phyloP scores from a whole-genome alignment of 2,888 invertebrate species.

The Catotricha subobsoleta region DNA sequence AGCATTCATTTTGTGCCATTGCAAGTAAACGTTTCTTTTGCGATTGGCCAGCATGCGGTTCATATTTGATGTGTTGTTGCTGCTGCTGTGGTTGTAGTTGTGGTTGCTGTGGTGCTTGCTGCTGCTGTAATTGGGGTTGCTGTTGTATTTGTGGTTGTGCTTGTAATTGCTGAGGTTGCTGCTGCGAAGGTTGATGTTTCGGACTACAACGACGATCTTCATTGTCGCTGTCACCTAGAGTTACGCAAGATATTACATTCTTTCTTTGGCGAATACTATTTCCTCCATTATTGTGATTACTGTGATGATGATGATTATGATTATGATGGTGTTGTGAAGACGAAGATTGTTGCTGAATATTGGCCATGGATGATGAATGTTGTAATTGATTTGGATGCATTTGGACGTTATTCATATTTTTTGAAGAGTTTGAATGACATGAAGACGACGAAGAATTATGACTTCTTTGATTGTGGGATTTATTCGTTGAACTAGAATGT shows the following conservation, averaged over 20 bases:
- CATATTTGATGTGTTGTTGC: conserved; percentile 24
- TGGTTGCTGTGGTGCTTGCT: conserved; percentile 10
- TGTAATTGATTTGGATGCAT: conserved; percentile 14
- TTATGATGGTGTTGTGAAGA: conserved; percentile 3
- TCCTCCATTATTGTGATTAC: conserved; percentile 10
- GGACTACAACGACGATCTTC: conserved; percentile 37
- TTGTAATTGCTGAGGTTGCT: conserved; percentile 14
- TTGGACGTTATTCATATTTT: conserved; percentile 8
- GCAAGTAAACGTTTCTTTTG: conserved; percentile 80
- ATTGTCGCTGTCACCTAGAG: conserved; percentile 55
- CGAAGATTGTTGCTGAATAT: conserved; percentile 5
- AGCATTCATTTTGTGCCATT: conserved; percentile 64
- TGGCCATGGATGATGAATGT: conserved; percentile 15
- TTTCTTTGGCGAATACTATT: conserved; percentile 33
- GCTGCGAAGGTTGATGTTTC: conserved; percentile 12
- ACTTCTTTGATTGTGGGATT: conserved; percentile 8
- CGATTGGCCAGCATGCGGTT: conserved; percentile 43
- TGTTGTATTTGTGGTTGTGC: conserved; percentile 20
- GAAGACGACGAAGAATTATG: conserved; percentile 13
- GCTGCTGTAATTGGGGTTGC: conserved; percentile 20
- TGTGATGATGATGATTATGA: conserved; percentile 10
- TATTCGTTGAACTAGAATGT: conserved; percentile 6
- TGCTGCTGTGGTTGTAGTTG: conserved; percentile 14
- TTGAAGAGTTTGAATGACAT: conserved; percentile 16
- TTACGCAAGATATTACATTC: conserved; percentile 62